Evolutionary conservation across 2,797 vertebrate species (phyloP), one percentile per base, ranked within the genome.

Genomic region (Cryptoprocta ferox): DNA sequence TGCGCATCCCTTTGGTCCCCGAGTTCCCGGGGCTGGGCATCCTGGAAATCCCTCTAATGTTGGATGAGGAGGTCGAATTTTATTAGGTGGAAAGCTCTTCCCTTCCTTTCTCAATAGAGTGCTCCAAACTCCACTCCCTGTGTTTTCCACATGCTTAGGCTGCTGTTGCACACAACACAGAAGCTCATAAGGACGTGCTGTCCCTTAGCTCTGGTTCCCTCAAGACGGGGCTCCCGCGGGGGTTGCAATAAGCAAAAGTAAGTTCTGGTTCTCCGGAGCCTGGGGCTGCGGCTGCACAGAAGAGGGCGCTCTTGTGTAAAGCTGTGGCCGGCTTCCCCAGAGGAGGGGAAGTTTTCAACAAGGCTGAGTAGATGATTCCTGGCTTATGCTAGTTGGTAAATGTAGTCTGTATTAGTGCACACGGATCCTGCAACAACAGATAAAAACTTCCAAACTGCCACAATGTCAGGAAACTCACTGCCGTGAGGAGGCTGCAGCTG

Each of bases 301-400:
- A 97, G 98, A 98, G 98, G 98, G 97, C 95, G 84, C 6, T 93
- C 96, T 98, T 95, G 94, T 84, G 97, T 89, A 97, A 91, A 92
- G 88, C 5, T 87, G 76, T 0, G 80, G 78, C 82, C 6, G 53
- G 89, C 86, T 90, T 94, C 71, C 91, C 2, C 65, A 80, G 71
- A 85, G 73, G 37, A 68, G 86, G 63, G 7, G 8, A 73, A 73
- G 90, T 28, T 45, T 45, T 45, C 7, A 45, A 45, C 42, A 45
- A 45, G 42, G 42, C 8, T 45, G 42, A 45, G 42, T 9, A 45
- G 42, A 61, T 95, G 95, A 98, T 98, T 98, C 97, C 97, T 88
- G 84, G 66, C 35, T 96, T 37, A 94, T 95, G 97, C 10, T 96
- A 84, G 96, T 76, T 95, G 95, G 89, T 95, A 91, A 94, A 94